Percentiles rank a stretch among this genome's conserved stretches.
These are phyloP conservation scores for Pipistrellus kuhlii DNA, from an alignment of 2,797 vertebrate species.

Conservation along the genomic window DNA sequence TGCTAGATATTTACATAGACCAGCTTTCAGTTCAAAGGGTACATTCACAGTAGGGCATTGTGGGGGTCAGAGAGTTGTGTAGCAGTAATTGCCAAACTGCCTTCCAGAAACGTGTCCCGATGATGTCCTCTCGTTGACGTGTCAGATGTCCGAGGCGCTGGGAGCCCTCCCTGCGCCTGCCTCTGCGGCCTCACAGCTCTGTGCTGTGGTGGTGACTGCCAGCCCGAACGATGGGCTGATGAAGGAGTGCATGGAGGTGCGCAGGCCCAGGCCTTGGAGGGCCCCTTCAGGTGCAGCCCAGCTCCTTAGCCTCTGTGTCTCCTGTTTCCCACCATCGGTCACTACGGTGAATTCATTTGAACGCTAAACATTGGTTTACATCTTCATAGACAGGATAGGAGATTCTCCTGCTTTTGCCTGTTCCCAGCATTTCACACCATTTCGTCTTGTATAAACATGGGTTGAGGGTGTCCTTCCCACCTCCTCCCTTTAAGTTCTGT, in stretches of 20 bases:
- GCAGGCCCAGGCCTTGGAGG: fast-evolving
- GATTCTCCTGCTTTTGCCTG: not conserved
- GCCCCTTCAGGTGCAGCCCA: not conserved
- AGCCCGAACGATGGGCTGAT: fast-evolving
- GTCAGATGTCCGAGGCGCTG: not conserved
- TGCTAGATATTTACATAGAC: not conserved
- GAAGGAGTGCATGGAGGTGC: not conserved
- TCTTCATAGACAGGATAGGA: not conserved
- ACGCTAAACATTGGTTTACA: too few relatives aligned
- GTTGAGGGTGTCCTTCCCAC: not conserved
- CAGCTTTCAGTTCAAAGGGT: not conserved
- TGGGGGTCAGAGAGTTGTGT: not conserved
- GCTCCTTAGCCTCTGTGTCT: not conserved
- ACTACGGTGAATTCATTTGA: not conserved
- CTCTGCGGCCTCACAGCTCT: fast-evolving
- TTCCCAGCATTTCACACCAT: fast-evolving
- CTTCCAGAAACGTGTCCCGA: not conserved
- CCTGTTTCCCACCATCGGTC: fast-evolving
- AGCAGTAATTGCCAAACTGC: not conserved
- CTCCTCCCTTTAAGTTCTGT: not conserved
- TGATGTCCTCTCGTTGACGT: fast-evolving
- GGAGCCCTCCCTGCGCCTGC: not conserved
- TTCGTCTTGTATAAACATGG: not conserved
- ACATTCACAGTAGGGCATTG: not conserved
- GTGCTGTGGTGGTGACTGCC: not conserved